Conservation (phyloP, 2,797 vertebrate genomes). For the Triplophysa bombifrons region DNA sequence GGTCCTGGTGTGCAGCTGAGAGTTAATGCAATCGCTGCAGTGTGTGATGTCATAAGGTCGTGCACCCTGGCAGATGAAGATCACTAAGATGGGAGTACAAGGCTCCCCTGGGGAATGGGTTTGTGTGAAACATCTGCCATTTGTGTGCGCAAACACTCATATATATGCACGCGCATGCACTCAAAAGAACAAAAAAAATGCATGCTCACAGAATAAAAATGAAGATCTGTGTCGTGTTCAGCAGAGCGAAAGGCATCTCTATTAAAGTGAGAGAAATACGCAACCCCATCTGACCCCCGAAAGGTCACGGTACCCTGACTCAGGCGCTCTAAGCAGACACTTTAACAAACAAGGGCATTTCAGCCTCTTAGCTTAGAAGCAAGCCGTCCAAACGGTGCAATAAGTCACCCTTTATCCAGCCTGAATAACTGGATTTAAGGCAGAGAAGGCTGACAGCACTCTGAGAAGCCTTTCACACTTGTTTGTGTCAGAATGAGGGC, state of each 20-base stretch:
- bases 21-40: neutral
- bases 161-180: slow-evolving; percentile 9
- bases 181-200: neutral
- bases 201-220: slow-evolving; percentile 1
- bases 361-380: slow-evolving; percentile 23
- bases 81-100: slow-evolving; percentile 33
- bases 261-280: neutral
- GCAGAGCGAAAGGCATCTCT: neutral
- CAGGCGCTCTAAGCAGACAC: slow-evolving; percentile 16
- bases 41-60: slow-evolving; percentile 38
- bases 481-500: slow-evolving; percentile 39
- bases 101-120: slow-evolving; percentile 19
- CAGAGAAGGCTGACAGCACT: slow-evolving; percentile 5
- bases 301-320: slow-evolving; percentile 15
- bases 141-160: neutral
- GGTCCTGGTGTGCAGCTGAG: slow-evolving; percentile 10
- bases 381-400: slow-evolving; percentile 24
- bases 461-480: slow-evolving; percentile 38
- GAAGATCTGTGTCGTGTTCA: neutral
- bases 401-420: slow-evolving; percentile 40
- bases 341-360: slow-evolving; percentile 34
- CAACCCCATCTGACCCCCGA: neutral
- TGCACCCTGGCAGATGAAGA: slow-evolving; percentile 20
- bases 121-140: slow-evolving; percentile 43
- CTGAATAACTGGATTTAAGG: slow-evolving; percentile 42